Conservation (phyloP, 2,797 vertebrate species). For the Chrosomus eos region DNA sequence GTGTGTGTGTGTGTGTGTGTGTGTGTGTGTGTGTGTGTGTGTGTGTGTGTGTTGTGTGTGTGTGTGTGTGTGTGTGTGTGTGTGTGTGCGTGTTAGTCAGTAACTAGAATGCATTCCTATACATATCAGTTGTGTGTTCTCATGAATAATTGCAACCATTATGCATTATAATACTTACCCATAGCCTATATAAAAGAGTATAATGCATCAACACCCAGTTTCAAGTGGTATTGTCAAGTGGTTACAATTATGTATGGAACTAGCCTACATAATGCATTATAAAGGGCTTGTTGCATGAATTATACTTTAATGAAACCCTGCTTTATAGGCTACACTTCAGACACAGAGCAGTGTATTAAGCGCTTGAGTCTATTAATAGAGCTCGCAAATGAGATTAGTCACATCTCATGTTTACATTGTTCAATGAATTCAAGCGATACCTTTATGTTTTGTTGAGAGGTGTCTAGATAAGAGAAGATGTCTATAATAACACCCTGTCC, state of each 20-base stretch:
- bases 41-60: too few species aligned
- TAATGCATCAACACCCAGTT: background rate
- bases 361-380: conserved; percentile 53
- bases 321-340: background rate
- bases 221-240: background rate
- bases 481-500: too few species aligned
- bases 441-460: conserved; percentile 27
- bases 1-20: too few species aligned
- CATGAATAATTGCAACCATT: background rate
- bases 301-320: background rate
- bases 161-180: background rate
- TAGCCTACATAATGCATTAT: background rate
- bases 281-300: background rate
- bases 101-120: background rate
- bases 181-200: background rate
- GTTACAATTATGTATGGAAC: background rate
- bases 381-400: conserved; percentile 54
- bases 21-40: too few species aligned
- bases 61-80: too few species aligned
- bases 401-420: conserved; percentile 29
- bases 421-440: conserved; percentile 28
- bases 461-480: conserved; percentile 6
- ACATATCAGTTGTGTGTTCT: background rate
- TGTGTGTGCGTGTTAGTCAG: background rate
- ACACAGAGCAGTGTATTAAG: conserved; percentile 22